A percentile compares a stretch with the other conserved stretches of the same genome.
Evolutionary conservation across 2,113 vertebrate genomes (phyloP).

Genomic region (Physeter macrocephalus): DNA sequence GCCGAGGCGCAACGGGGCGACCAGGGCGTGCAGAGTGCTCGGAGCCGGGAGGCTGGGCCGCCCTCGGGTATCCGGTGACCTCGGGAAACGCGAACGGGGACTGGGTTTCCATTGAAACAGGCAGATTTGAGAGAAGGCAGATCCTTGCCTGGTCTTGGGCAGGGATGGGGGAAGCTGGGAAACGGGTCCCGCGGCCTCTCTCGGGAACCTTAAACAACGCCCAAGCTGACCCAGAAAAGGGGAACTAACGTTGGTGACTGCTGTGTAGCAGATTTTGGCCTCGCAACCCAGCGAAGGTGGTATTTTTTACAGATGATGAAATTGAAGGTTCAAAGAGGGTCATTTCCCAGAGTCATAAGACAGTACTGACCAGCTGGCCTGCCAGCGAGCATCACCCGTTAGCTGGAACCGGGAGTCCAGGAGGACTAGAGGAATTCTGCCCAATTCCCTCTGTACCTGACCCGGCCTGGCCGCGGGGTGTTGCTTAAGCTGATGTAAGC

Average conservation of each 20-base stretch:
- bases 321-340: neutral
- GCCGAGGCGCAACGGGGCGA: fast-evolving
- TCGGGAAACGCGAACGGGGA: fast-evolving
- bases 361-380: neutral
- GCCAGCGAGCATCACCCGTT: fast-evolving
- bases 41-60: neutral
- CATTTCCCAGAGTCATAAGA: neutral
- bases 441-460: neutral
- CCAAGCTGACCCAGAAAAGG: neutral
- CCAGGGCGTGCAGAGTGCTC: neutral
- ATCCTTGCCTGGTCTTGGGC: neutral
- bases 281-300: neutral
- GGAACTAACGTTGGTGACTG: neutral
- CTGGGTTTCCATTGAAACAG: neutral
- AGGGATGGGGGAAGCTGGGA: neutral
- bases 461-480: neutral
- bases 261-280: neutral
- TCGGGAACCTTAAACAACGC: neutral
- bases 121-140: neutral
- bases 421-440: neutral
- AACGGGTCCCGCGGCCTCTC: neutral
- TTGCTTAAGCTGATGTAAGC: neutral
- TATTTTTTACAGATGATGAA: neutral
- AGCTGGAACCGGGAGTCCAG: neutral
- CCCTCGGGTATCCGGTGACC: neutral